Percentiles rank a stretch among this genome's conserved stretches.
phyloP scores from a whole-genome alignment of 2,797 vertebrate genomes.

The Bradypus variegatus region DNA sequence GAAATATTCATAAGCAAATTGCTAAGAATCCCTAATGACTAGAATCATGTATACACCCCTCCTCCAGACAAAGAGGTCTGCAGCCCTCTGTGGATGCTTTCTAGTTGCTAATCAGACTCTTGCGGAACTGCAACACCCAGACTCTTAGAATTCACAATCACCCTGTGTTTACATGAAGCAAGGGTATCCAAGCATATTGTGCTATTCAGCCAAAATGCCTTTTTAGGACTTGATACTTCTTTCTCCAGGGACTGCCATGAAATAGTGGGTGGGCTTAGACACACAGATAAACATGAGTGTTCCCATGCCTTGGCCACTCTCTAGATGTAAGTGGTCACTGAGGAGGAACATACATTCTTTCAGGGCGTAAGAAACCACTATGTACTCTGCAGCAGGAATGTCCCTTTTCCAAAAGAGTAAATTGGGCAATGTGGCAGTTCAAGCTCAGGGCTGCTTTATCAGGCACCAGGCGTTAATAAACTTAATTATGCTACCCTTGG shows the following conservation, averaged over 20 bases:
- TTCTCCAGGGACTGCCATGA: conserved; percentile 17
- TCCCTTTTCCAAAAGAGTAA: conserved; percentile 12
- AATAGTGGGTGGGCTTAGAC: conserved; percentile 45
- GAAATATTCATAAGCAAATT: conserved; percentile 3
- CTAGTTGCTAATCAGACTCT: conserved; percentile 34
- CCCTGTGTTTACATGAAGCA: conserved; percentile 48
- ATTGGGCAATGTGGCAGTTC: not conserved
- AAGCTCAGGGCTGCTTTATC: conserved; percentile 46
- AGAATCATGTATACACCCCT: not conserved
- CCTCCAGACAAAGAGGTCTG: conserved; percentile 34
- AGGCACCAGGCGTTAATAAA: not conserved
- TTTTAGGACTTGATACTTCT: conserved; percentile 46
- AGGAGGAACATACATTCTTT: conserved; percentile 3
- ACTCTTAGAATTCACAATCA: conserved; percentile 45
- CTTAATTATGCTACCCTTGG: conserved; percentile 9
- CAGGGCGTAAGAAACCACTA: not conserved
- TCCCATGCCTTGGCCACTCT: conserved; percentile 18
- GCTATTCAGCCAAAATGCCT: conserved; percentile 34
- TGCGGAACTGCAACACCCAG: conserved; percentile 17
- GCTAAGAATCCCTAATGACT: not conserved
- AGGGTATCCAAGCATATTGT: conserved; percentile 45
- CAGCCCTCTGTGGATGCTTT: conserved; percentile 6
- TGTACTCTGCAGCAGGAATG: not conserved
- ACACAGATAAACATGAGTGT: conserved; percentile 14
- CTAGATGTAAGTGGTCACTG: not conserved